Base-by-base conservation (phyloP, 2,888 invertebrate genomes). In the Trilocha varians region DNA sequence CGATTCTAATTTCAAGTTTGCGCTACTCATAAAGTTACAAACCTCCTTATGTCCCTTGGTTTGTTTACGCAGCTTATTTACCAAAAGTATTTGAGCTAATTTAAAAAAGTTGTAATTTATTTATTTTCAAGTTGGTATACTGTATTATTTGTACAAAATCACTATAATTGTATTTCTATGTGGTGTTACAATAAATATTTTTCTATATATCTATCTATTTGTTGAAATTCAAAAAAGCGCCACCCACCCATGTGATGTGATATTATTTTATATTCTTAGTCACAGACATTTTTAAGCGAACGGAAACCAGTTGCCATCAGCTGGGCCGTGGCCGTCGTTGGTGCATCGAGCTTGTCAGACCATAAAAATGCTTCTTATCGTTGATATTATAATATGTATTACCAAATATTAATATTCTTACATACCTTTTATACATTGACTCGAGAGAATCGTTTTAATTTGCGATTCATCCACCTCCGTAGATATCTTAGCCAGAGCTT, bases 401-500 rank as follows among this genome's bases (percentile, higher is more conserved):
- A 39, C 4, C 6, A 25, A 9, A 6, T 25, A 3, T 15, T 32
- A 13, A n/a, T 34, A 25, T 25, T 25, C 11, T 3, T 25, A 9
- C 50, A 51, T 70, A 80, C 83, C 80, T 64, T 80, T 80, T 32
- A 71, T 72, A 45, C 76, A 78, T 48, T 78, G 70, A 39, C 53
- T 73, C 13, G 74, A 65, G 36, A 75, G 50, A 43, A 68, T 62
- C 25, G 78, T 65, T 57, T 73, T 69, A 15, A 68, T 52, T 59
- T 78, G 64, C 2, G 75, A 69, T 47, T 77, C 71, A 38, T 70
- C 72, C 32, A 78, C 65, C 62, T 74, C 78, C 8, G 58, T 55
- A 3, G 65, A 64, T 41, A 79, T 74, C 42, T 56, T 70, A 40
- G 65, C 62, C 46, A 82, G 56, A 32, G 69, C 65, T 55, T 70